Base-by-base conservation (phyloP, 2,888 invertebrate genomes). In the Drosophila lacicola region DNA sequence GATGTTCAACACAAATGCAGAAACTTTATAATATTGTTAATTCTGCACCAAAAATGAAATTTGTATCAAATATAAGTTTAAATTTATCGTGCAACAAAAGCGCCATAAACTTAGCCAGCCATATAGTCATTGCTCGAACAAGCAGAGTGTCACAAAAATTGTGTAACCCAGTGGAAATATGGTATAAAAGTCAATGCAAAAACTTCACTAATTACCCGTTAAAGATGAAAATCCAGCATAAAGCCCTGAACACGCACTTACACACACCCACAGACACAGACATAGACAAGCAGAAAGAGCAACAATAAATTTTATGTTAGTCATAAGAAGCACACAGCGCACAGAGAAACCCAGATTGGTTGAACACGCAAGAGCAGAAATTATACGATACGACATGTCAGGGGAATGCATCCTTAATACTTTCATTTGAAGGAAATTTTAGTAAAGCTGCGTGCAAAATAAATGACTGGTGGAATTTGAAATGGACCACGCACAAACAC, bases 131-230 rank as follows among this genome's bases (percentile, higher is more conserved):
- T 39, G 11, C 45, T 8, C 39, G 14, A 37, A 42, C 55, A 39
- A 39, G 10, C 45, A 25, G n/a, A 39, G 36, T 33, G 41, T 44
- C 33, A 46, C 21, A 42, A 14, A 56, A 53, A 56, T 25, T 42
- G 42, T 42, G 25, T 33, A n/a, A 45, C 41, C 14, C 25, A n/a
- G 34, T 11, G 29, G 17, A 63, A 45, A 56, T 39, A 4, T 53
- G 34, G 13, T 42, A 49, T 55, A 61, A 68, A 80, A 69, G 65
- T 51, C 54, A 58, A 53, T 53, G 54, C 21, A 49, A 74, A 65
- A 84, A 88, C 53, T 72, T 75, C 69, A 61, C 86, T 83, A 83
- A 83, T 83, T 89, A 83, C 79, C 70, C 72, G 75, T 70, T 69
- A 82, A 79, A 60, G 56, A 53, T 45, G 57, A 58, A 67, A 73